These are phyloP conservation scores for Tetragonisca angustula DNA, from an alignment of 2,888 invertebrate species.

Conservation along the genomic window DNA sequence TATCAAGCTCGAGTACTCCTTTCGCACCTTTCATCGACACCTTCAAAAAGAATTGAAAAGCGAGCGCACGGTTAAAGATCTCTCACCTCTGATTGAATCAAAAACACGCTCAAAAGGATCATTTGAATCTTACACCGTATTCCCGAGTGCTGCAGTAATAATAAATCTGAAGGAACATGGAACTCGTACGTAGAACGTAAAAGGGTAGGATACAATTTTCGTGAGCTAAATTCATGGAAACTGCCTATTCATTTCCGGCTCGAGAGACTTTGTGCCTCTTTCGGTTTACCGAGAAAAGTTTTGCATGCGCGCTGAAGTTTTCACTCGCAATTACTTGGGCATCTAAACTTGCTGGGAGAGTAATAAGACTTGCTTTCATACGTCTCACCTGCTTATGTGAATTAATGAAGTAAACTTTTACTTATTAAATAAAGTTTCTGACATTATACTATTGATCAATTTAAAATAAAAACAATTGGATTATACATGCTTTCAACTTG, in stretches of 20 bases:
- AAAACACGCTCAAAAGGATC: constrained; percentile 3
- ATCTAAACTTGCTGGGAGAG: constrained; percentile 61
- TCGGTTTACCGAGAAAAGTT: constrained; percentile 69
- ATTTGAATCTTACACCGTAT: constrained; percentile 14
- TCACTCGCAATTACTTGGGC: constrained; percentile 65
- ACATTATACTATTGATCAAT: neutral
- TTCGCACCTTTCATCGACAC: constrained; percentile 48
- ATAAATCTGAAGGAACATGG: constrained; percentile 48
- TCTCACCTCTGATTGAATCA: constrained; percentile 39
- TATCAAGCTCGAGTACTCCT: constrained; percentile 30
- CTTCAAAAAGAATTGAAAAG: constrained; percentile 12
- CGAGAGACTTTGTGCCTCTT: constrained; percentile 63
- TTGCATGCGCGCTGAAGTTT: constrained; percentile 68
- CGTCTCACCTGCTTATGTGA: constrained; percentile 44
- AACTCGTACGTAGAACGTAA: constrained; percentile 1
- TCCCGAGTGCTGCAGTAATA: constrained; percentile 26
- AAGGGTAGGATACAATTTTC: constrained; percentile 50
- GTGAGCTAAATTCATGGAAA: constrained; percentile 60
- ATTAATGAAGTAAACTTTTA: constrained; percentile 48
- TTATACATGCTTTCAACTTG: neutral
- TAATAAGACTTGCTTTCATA: constrained; percentile 62
- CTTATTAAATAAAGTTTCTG: constrained; percentile 26
- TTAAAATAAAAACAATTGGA: neutral
- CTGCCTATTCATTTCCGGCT: constrained; percentile 69
- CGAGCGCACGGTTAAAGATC: constrained; percentile 8